Base-by-base conservation (phyloP, 1,140 invertebrate genomes). In the Carposina sasakii region DNA sequence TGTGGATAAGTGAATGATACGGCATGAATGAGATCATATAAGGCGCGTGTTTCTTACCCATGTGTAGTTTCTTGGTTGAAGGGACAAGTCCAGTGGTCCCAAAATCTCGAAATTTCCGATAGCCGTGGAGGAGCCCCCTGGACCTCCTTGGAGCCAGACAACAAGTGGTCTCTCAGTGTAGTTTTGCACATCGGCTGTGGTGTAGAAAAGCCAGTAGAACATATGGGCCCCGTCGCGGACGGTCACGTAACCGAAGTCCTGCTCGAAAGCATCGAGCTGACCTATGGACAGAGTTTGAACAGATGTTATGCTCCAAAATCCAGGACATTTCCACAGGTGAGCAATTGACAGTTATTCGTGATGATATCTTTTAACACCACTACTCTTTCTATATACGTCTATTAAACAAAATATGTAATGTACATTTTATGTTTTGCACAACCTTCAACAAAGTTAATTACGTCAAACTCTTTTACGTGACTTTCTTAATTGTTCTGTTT, bases 141-240 rank as follows among this genome's bases (percentile, higher is more conserved):
- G 91, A 4, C 91, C 91, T 26, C 90, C 92, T 81, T 94, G 92
- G 0, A 95, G 78, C 93, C 93, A 95, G 21, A 95, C 88, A 2
- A 94, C 75, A 15, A 95, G 63, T 0, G 93, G 93, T 52, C 87
- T 86, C 8, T 91, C 88, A 0, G 87, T 87, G 41, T 86, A 87
- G 24, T 81, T 76, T 9, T 73, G 52, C 0, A 90, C 86, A 70
- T 86, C 68, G 2, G 89, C 89, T 0, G 88, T 90, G 1, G 91
- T 90, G 57, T 92, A 91, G 67, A 93, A 94, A 2, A 95, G 68
- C 92, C 93, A 95, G 86, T 92, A 95, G 69, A 95, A 95, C 88
- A 94, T 93, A 33, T 93, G 87, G 1, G 93, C 92, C 0, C 89
- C 87, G 3, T 87, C 76, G 4, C 93, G 87, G 0, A 95, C 92